These are phyloP conservation scores for Oxycera nigricornis DNA, from an alignment of 2,888 invertebrate genomes.

Conservation along the genomic window DNA sequence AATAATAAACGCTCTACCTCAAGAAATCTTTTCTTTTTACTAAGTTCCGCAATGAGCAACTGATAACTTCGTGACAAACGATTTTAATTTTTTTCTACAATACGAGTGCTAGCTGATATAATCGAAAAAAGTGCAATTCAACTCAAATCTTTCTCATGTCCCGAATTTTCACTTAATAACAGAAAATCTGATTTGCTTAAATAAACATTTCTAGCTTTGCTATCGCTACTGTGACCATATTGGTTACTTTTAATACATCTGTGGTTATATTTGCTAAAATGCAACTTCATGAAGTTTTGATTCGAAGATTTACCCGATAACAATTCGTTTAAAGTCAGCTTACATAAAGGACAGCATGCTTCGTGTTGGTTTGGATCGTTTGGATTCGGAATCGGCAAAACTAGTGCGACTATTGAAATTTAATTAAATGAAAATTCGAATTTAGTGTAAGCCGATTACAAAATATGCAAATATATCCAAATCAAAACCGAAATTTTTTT, in stretches of 20 bases:
- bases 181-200: conserved; percentile 44
- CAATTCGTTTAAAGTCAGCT: conserved; percentile 59
- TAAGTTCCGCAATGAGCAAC: too few species aligned
- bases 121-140: too few species aligned
- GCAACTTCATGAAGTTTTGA: conserved; percentile 19
- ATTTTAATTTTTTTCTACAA: too few species aligned
- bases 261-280: conserved; percentile 43
- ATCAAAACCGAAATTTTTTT: too few species aligned
- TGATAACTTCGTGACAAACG: too few species aligned
- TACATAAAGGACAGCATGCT: conserved; percentile 88
- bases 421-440: neutral
- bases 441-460: too few species aligned
- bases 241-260: conserved; percentile 38
- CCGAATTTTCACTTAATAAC: conserved; percentile 39
- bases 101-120: too few species aligned
- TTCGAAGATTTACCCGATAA: conserved; percentile 45
- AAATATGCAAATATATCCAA: too few species aligned
- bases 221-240: conserved; percentile 43
- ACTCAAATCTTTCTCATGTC: neutral
- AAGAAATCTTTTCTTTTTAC: too few species aligned
- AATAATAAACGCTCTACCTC: too few species aligned
- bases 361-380: conserved; percentile 89
- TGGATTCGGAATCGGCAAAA: conserved; percentile 85
- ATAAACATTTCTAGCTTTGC: conserved; percentile 44
- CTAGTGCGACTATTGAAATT: conserved; percentile 68